Evolutionary conservation across 2,888 invertebrate genomes (phyloP), one percentile per base, ranked within the genome.

Genomic region (Euplexia lucipara): DNA sequence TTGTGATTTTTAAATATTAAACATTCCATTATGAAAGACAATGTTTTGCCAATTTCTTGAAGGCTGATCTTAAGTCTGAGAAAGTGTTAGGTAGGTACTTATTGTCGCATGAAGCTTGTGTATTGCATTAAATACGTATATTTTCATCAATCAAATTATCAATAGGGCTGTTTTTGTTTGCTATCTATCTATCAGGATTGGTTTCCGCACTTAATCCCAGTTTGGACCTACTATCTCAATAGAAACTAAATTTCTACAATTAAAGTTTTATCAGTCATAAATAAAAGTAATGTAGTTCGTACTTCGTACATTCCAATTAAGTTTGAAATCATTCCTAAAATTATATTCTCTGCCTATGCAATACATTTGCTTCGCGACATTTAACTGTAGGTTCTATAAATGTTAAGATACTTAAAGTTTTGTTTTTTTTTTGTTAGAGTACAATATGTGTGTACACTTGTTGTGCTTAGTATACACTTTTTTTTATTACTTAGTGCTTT

Each of bases 1-100:
- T 92, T 92, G 94, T 92, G 94, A 92, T 92, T 92, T 88, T 79
- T 85, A 78, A 86, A 85, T 86, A 85, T 81, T 84, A 91, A 83
- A 94, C 94, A 95, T 95, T 95, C 94, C 94, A 94, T 87, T 70
- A 63, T 77, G 4, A 83, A 91, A 92, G 91, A 92, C 90, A 89
- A 86, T 85, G 85, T 88, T 88, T 90, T 89, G 90, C 90, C 90
- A 88, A 87, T 85, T 81, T 85, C 75, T 82, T 81, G 57, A 91
- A 93, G 94, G 90, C 93, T 92, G 92, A 91, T 81, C 60, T 49
- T 60, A 88, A 92, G 93, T 91, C 92, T 91, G 91, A 91, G 78
- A 83, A 69, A 81, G 59, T 66, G 52, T 77, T 73, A 64, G 78
- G 79, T 87, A 88, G 78, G 79, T 87, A 88, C 85, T 86, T 85